A percentile compares a stretch with the other conserved stretches of the same genome.
Evolutionary conservation across 2,113 vertebrate species (phyloP).

Genomic region (Hylia prasina): DNA sequence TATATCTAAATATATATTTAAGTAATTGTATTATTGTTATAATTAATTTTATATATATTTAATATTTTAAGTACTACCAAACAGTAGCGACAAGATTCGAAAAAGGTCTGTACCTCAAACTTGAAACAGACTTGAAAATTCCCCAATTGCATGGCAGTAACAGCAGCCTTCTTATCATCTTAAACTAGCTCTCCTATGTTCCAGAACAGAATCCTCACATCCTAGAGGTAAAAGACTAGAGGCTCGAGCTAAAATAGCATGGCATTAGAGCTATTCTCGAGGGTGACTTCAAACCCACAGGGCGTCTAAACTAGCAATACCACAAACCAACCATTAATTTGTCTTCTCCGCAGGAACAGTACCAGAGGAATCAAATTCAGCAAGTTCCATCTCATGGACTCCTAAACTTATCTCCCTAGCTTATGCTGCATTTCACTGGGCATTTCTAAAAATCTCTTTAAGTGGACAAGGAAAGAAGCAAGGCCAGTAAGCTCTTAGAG

Average conservation of each 20-base stretch:
- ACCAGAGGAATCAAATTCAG: conserved; percentile 6
- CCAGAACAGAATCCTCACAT: not conserved
- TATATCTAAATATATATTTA: not conserved
- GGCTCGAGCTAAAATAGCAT: not conserved
- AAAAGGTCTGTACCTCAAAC: not conserved
- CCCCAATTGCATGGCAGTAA: not conserved
- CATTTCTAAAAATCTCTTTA: not conserved
- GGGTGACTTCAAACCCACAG: conserved; percentile 15
- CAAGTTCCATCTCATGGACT: not conserved
- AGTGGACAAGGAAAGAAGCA: not conserved
- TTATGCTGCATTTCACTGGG: not conserved
- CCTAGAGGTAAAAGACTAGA: not conserved
- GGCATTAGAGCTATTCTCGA: not conserved
- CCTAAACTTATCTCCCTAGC: not conserved
- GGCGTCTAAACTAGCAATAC: conserved; percentile 10
- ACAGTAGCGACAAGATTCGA: not conserved
- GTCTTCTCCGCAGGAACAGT: not conserved
- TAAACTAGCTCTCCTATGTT: not conserved
- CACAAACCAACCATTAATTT: conserved; percentile 48
- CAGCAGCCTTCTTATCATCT: not conserved
- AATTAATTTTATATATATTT: not conserved
- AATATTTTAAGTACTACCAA: not conserved
- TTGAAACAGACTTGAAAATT: not conserved
- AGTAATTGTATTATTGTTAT: not conserved
- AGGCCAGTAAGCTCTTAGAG: not conserved